phyloP scores from a whole-genome alignment of 2,797 vertebrate genomes.

The Gymnocypris eckloni region DNA sequence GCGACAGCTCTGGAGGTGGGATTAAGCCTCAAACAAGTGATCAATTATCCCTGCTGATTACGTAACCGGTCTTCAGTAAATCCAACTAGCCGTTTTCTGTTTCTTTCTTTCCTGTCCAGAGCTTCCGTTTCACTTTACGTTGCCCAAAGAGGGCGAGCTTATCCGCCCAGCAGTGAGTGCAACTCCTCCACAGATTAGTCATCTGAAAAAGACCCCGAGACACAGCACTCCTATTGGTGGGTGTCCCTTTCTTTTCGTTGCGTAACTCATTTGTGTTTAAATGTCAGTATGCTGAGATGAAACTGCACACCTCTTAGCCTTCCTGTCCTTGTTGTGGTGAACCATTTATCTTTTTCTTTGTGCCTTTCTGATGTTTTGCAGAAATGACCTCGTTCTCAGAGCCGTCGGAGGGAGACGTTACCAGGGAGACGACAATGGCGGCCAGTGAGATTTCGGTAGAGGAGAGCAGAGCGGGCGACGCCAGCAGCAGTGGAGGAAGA shows the following conservation, averaged over 20 bases:
- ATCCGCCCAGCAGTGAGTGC: slow-evolving; percentile 81
- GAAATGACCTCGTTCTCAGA: slow-evolving; percentile 80
- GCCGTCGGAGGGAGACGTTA: slow-evolving; percentile 78
- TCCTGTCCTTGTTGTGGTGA: slow-evolving; percentile 29
- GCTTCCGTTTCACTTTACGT: slow-evolving; percentile 87
- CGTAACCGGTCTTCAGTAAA: neutral
- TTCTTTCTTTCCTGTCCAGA: slow-evolving; percentile 74
- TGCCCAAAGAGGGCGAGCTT: slow-evolving; percentile 89
- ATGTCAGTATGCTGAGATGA: neutral
- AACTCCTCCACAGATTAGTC: slow-evolving; percentile 86
- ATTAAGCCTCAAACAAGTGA: slow-evolving; percentile 41
- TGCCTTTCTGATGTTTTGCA: slow-evolving; percentile 61
- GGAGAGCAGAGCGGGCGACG: slow-evolving; percentile 71
- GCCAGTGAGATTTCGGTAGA: slow-evolving; percentile 78
- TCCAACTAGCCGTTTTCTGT: slow-evolving; percentile 8
- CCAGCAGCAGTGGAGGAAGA: slow-evolving; percentile 66
- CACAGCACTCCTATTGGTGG: slow-evolving; percentile 98
- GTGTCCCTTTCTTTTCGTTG: slow-evolving; percentile 53
- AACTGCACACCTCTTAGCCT: neutral
- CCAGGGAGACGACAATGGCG: slow-evolving; percentile 79
- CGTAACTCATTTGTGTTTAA: slow-evolving; percentile 1
- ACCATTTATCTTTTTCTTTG: neutral
- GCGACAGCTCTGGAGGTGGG: slow-evolving; percentile 89
- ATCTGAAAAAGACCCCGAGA: slow-evolving; percentile 89
- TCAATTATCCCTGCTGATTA: slow-evolving; percentile 1